Conservation (phyloP, 2,113 vertebrate genomes). For the Gadus chalcogrammus region DNA sequence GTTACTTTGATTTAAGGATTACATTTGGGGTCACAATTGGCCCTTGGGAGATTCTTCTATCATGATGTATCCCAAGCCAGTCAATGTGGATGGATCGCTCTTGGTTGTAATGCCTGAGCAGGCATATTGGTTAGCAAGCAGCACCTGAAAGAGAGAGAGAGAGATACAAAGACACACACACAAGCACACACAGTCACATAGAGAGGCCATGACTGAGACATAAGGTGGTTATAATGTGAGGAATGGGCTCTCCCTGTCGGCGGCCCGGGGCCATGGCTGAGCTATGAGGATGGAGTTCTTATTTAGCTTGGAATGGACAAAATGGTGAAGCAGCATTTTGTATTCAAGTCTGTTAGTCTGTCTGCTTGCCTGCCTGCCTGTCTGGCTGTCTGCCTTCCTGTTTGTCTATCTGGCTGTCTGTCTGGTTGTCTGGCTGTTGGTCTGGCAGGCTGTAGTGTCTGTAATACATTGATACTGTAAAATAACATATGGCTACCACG, state of each 20-base stretch:
- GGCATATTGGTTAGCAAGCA: slow-evolving; percentile 2
- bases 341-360: slow-evolving; percentile 37
- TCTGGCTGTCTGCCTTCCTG: too few relatives aligned
- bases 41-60: neutral
- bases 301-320: slow-evolving; percentile 59
- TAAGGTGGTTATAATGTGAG: slow-evolving; percentile 61
- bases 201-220: slow-evolving; percentile 51
- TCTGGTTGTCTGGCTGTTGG: neutral
- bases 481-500: too few relatives aligned
- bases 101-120: neutral
- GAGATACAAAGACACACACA: neutral
- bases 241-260: slow-evolving; percentile 45
- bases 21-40: neutral
- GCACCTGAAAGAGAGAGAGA: neutral
- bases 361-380: neutral
- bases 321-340: slow-evolving; percentile 59
- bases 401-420: neutral
- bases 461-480: neutral
- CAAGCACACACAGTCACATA: neutral
- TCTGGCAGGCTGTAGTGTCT: too few relatives aligned
- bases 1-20: too few relatives aligned
- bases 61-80: neutral
- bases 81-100: neutral
- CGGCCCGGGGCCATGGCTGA: slow-evolving; percentile 46
- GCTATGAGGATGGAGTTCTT: slow-evolving; percentile 52